Base-by-base conservation (phyloP, 2,888 invertebrate genomes). In the Asteroscopus sphinx region DNA sequence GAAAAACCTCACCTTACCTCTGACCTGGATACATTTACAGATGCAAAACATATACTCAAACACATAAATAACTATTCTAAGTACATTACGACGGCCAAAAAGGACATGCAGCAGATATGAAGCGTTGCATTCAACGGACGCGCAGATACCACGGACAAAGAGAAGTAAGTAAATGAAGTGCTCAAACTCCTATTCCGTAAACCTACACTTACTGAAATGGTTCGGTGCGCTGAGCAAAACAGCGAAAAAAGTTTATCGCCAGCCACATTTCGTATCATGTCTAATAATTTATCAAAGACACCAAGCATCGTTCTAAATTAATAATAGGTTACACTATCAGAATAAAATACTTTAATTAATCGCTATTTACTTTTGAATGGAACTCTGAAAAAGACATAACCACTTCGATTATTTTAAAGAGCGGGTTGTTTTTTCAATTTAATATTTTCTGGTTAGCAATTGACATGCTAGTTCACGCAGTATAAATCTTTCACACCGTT, bases 21-120 rank as follows among this genome's bases (percentile, higher is more conserved):
- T 52, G 62, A 68, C 47, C 62, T 55, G 15, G 46, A 61, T 55
- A 33, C 55, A 33, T 15, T 0, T 15, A 30, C 21, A 33, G 37
- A 17, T 26, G 26, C 13, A 41, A 9, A 28, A 11, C 15, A 28
- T 47, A 13, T 48, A 40, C 35, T 13, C n/a, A 26, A 13, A 15
- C 28, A 52, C 32, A 67, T 44, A 56, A 55, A 48, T 54, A 30
- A 12, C 25, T 40, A 32, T 53, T 33, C 51, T 52, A 32, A 67
- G 56, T 52, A 55, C 56, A 67, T 52, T 67, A 56, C 56, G 42
- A 36, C 32, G 17, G 39, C 48, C 40, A 67, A 62, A 68, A 54
- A 67, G 56, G 62, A 68, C 52, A 54, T 67, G 67, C 51, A 49
- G 37, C 47, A 68, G 67, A 67, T 67, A 68, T 68, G 68, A 62